Evolutionary conservation across 2,113 vertebrate species (phyloP).

Genomic region (Stegostoma tigrinum): DNA sequence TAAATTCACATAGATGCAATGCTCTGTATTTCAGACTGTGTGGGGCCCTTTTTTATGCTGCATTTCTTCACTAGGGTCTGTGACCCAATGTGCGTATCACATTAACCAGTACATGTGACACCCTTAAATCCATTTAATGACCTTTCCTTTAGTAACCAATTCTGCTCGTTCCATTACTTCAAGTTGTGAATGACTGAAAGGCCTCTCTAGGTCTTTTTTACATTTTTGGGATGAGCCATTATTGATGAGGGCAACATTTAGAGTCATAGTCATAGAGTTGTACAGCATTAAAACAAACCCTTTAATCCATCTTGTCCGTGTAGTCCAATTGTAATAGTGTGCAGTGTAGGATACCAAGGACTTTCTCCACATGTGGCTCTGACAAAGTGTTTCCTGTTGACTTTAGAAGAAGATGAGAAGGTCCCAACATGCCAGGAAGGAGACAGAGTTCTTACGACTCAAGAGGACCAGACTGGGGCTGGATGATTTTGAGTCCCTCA

Average conservation of each 20-base stretch:
- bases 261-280: too few species aligned
- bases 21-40: background rate
- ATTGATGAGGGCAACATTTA: background rate
- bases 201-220: background rate
- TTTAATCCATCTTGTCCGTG: too few species aligned
- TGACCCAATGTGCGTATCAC: background rate
- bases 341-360: background rate
- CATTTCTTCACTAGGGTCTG: background rate
- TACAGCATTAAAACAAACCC: too few species aligned
- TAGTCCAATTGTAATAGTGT: background rate
- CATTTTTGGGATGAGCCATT: background rate
- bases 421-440: conserved; percentile 70
- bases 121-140: background rate
- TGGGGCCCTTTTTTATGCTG: background rate
- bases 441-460: conserved; percentile 71
- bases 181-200: background rate
- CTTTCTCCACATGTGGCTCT: background rate
- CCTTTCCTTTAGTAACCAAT: background rate
- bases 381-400: background rate
- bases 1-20: background rate
- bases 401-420: conserved; percentile 65
- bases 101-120: background rate
- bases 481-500: conserved; percentile 76
- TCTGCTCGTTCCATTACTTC: background rate
- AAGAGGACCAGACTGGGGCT: conserved; percentile 72